Evolutionary conservation across 2,888 invertebrate species (phyloP), one percentile per base, ranked within the genome.

Genomic region (Busseola fusca): DNA sequence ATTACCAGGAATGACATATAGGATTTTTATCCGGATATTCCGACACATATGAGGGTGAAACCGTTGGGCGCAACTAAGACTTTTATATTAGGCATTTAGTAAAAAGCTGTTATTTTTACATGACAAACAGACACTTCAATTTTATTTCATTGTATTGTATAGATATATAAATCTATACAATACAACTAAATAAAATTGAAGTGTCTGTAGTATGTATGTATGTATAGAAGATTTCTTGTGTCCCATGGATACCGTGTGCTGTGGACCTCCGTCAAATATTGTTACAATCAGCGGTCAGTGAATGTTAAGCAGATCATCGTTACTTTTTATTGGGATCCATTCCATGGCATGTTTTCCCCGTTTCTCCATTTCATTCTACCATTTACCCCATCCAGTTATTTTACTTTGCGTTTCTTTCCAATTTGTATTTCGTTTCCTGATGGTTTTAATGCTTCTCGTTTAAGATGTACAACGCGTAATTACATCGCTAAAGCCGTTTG

Each of bases 291-390:
- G 56, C 65, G 66, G 65, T 80, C 71, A 73, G 69, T 72, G 64
- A 78, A 83, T 71, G 76, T 67, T 76, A 73, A 84, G 67, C 52
- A 72, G 76, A 60, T 76, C 54, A 62, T 78, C 84, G 59, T 84
- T 70, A 76, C 76, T 63, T 81, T 81, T 76, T 70, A 81, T 72
- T 34, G 56, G 56, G 52, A 67, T 62, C 69, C 72, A 64, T 76
- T 64, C 72, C 40, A 69, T 71, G 70, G 42, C 60, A 76, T 76
- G 76, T 72, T 80, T 65, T 62, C 69, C 72, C 66, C 40, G 54
- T 68, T 70, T 27, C 34, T 60, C 56, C 72, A 69, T 78, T 83
- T 21, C 45, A 70, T 72, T 78, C 58, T 64, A 80, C 59, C 65
- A 72, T 82, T 72, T 70, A 62, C 60, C 65, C 59, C 42, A 58